These are phyloP conservation scores for Rhyacophila brunnea DNA, from an alignment of 1,140 invertebrate species.

Conservation along the genomic window DNA sequence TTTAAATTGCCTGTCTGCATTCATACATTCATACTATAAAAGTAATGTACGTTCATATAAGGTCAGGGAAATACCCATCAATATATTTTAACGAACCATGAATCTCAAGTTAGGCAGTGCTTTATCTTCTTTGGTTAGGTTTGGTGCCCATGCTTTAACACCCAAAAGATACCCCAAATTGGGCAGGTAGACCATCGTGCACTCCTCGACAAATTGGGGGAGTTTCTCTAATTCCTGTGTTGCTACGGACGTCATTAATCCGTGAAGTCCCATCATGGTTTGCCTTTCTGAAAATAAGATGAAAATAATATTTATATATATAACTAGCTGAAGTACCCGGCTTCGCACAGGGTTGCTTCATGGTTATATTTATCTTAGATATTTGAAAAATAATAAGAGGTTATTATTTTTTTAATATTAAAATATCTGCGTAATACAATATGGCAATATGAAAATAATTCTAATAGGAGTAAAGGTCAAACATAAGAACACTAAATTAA, in stretches of 20 bases:
- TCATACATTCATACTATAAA: too few species aligned
- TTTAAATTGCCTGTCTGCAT: too few species aligned
- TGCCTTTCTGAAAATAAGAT: constrained; percentile 51
- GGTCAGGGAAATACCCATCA: not conserved
- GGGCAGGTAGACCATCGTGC: constrained; percentile 75
- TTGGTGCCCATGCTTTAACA: constrained; percentile 61
- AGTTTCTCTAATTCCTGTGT: constrained; percentile 66
- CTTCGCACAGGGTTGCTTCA: too few species aligned
- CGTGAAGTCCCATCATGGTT: constrained; percentile 53
- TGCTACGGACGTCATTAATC: constrained; percentile 64
- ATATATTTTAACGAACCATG: constrained; percentile 55
- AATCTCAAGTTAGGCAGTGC: constrained; percentile 67
- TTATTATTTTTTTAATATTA: too few species aligned
- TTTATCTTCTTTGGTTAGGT: constrained; percentile 53
- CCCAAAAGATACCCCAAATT: constrained; percentile 78
- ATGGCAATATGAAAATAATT: too few species aligned
- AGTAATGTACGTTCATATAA: constrained; percentile 1
- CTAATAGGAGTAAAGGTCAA: too few species aligned
- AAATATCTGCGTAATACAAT: too few species aligned
- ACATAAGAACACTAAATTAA: too few species aligned
- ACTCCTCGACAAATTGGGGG: constrained; percentile 64
- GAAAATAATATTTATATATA: too few species aligned
- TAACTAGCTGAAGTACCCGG: too few species aligned
- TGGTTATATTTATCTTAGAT: too few species aligned
- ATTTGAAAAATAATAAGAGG: too few species aligned